Percentiles rank a stretch among this genome's conserved stretches.
phyloP scores from a whole-genome alignment of 2,113 vertebrate genomes.

The Anolis sagrei region DNA sequence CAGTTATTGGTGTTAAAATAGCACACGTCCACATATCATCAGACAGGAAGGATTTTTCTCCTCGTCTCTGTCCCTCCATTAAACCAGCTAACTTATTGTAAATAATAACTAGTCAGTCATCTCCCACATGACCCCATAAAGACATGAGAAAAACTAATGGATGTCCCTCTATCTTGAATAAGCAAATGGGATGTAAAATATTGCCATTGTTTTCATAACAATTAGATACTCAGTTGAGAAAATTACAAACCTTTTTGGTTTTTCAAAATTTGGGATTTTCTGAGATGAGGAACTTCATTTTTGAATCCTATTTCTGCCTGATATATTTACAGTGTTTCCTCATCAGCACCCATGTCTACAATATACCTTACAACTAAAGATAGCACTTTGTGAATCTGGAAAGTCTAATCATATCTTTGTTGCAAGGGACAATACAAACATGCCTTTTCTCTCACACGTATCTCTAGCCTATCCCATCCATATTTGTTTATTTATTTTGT shows the following conservation, averaged over 20 bases:
- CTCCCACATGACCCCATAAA: too few species aligned
- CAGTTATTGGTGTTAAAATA: neutral
- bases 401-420: neutral
- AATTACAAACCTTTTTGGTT: neutral
- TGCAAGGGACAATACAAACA: neutral
- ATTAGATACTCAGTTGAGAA: neutral
- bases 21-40: neutral
- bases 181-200: too few species aligned
- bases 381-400: neutral
- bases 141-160: too few species aligned
- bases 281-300: too few species aligned
- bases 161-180: too few species aligned
- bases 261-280: neutral
- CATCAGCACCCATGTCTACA: too few species aligned
- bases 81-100: too few species aligned
- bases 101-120: too few species aligned
- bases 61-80: neutral
- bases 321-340: too few species aligned
- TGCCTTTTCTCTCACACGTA: neutral
- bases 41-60: neutral
- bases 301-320: too few species aligned
- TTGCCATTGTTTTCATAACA: too few species aligned
- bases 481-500: too few species aligned
- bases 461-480: neutral
- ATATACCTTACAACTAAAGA: neutral